phyloP scores from a whole-genome alignment of 2,888 invertebrate species.

The Drosophila kokeensis region DNA sequence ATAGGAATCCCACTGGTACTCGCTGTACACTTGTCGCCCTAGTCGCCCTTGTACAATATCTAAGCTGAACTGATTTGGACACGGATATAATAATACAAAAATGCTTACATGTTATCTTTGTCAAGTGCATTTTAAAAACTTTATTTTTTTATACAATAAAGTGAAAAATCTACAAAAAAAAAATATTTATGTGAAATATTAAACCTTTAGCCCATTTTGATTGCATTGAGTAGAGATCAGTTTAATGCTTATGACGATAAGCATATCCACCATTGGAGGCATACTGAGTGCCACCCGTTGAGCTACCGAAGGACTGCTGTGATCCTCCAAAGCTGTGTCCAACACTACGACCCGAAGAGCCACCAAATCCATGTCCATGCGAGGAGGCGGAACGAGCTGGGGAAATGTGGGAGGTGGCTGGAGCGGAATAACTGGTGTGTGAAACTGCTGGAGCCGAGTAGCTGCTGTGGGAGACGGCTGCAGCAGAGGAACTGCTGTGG shows the following conservation, averaged over 20 bases:
- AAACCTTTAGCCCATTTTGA: slow-evolving; percentile 16
- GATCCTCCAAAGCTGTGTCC: slow-evolving; percentile 36
- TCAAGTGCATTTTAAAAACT: slow-evolving; percentile 1
- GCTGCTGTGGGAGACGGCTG: slow-evolving; percentile 7
- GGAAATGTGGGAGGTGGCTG: slow-evolving; percentile 10
- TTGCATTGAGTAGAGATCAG: slow-evolving; percentile 36
- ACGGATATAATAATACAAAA: not conserved
- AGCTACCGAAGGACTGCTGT: slow-evolving; percentile 10
- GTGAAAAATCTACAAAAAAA: slow-evolving; percentile 23
- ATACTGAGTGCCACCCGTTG: slow-evolving; percentile 59
- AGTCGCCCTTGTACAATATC: too few species aligned
- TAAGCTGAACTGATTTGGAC: not conserved
- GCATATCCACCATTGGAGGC: slow-evolving; percentile 74
- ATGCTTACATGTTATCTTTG: not conserved
- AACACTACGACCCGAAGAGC: slow-evolving; percentile 24
- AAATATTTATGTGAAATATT: slow-evolving; percentile 9
- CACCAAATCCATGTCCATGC: slow-evolving; percentile 26
- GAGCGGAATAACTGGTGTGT: slow-evolving; percentile 19
- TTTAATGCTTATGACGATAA: slow-evolving; percentile 58
- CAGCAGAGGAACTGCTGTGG: slow-evolving; percentile 1
- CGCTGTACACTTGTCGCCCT: too few species aligned
- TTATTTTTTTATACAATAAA: slow-evolving; percentile 16
- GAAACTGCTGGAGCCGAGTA: slow-evolving; percentile 24
- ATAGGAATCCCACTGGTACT: too few species aligned
- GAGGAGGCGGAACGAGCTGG: slow-evolving; percentile 36